A percentile compares a stretch with the other conserved stretches of the same genome.
phyloP scores from a whole-genome alignment of 2,888 invertebrate species.

The Erpobdella octoculata region DNA sequence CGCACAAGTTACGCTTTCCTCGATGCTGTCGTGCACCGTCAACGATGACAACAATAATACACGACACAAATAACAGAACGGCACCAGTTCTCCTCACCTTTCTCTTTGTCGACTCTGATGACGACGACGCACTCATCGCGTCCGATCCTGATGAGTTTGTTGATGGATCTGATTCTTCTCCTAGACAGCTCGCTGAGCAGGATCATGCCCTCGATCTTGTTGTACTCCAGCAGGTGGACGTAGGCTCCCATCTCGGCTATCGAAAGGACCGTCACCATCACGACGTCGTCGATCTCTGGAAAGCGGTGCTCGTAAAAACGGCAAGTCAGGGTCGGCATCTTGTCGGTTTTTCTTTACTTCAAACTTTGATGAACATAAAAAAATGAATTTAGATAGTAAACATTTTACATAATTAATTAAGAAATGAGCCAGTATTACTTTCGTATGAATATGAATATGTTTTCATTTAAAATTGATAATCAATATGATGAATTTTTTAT shows the following conservation, averaged over 20 bases:
- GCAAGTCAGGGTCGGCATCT: slow-evolving; percentile 45
- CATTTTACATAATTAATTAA: too few relatives aligned
- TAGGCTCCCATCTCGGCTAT: slow-evolving; percentile 99
- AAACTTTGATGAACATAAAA: too few relatives aligned
- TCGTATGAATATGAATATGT: too few relatives aligned
- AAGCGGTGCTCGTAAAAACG: slow-evolving; percentile 39
- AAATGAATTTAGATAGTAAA: too few relatives aligned
- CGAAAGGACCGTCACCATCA: slow-evolving; percentile 92
- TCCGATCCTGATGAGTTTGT: slow-evolving; percentile 95
- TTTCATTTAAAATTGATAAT: too few relatives aligned
- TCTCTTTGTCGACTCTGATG: slow-evolving; percentile 96
- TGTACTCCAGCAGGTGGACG: slow-evolving; percentile 91
- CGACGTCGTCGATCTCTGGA: slow-evolving; percentile 78
- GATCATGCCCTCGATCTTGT: slow-evolving; percentile 97
- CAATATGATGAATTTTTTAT: too few relatives aligned
- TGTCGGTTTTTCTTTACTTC: not conserved
- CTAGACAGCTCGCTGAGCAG: slow-evolving; percentile 92
- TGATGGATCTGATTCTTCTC: slow-evolving; percentile 95
- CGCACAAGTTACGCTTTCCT: not conserved
- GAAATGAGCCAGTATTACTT: too few relatives aligned
- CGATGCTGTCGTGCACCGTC: not conserved
- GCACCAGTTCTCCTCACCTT: slow-evolving; percentile 64
- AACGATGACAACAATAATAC: not conserved
- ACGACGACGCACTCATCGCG: slow-evolving; percentile 98
- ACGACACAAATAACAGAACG: not conserved